Conservation (phyloP, 2,888 invertebrate species). For the Lepidocyrtinus sp. region DNA sequence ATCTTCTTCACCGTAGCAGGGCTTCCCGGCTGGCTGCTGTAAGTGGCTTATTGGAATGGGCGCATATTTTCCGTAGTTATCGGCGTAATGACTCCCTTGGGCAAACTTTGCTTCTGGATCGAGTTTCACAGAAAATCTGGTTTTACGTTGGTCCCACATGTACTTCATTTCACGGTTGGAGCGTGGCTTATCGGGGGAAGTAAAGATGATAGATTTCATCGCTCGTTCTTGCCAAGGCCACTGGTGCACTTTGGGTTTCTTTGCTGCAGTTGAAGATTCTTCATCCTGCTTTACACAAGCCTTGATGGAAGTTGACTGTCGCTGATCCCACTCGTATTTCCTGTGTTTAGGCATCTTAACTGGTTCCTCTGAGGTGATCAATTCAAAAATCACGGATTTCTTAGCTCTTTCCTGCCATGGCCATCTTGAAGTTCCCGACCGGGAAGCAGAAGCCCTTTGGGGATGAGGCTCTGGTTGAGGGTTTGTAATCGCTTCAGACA, state of each 20-base stretch:
- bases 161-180: slow-evolving; percentile 20
- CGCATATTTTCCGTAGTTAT: slow-evolving; percentile 23
- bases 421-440: neutral
- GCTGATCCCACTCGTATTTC: slow-evolving; percentile 41
- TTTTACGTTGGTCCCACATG: slow-evolving; percentile 39
- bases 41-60: neutral
- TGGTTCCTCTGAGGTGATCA: neutral
- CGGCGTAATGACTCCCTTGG: slow-evolving; percentile 20
- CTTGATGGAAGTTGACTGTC: slow-evolving; percentile 1
- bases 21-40: slow-evolving; percentile 33
- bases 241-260: neutral
- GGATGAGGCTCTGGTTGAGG: neutral
- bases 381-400: slow-evolving; percentile 36
- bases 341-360: neutral
- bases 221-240: slow-evolving; percentile 41
- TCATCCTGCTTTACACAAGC: neutral
- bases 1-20: slow-evolving; percentile 33
- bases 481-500: neutral
- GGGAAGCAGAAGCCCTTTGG: neutral
- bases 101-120: slow-evolving; percentile 23
- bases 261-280: neutral
- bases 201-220: slow-evolving; percentile 21
- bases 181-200: neutral
- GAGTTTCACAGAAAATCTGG: slow-evolving; percentile 13
- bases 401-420: slow-evolving; percentile 46